These are phyloP conservation scores for Chionodraco myersi DNA, from an alignment of 2,113 vertebrate genomes.

Conservation along the genomic window DNA sequence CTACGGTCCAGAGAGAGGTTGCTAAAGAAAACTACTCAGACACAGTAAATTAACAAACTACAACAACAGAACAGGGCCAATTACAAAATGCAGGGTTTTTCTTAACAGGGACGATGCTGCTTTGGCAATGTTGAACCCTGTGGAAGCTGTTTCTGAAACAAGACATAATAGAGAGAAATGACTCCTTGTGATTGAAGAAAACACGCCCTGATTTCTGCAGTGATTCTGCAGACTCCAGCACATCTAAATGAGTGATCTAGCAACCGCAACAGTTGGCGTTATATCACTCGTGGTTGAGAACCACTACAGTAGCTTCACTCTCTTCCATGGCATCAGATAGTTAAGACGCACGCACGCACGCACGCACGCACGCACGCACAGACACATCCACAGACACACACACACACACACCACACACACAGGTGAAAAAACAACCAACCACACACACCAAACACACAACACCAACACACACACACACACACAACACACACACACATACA, in stretches of 20 bases:
- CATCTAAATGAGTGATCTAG: constrained; percentile 41
- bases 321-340: constrained; percentile 17
- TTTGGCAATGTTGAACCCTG: neutral
- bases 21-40: neutral
- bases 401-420: too few species aligned
- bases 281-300: constrained; percentile 14
- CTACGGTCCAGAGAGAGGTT: neutral
- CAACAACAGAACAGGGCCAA: neutral
- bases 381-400: neutral
- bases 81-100: constrained; percentile 19
- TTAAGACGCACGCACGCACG: neutral
- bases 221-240: constrained; percentile 10
- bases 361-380: too few species aligned
- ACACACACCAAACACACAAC: constrained; percentile 10
- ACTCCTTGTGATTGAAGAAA: constrained; percentile 29
- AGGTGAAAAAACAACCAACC: too few species aligned
- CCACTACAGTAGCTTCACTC: constrained; percentile 13
- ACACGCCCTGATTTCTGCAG: constrained; percentile 8
- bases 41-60: neutral
- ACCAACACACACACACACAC: neutral
- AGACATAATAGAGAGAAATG: neutral
- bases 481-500: too few species aligned
- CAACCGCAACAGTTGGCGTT: constrained; percentile 9
- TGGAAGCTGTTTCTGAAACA: constrained; percentile 14
- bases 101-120: neutral